These are phyloP conservation scores for Trichonephila inaurata DNA, from an alignment of 1,140 invertebrate genomes.

Conservation along the genomic window DNA sequence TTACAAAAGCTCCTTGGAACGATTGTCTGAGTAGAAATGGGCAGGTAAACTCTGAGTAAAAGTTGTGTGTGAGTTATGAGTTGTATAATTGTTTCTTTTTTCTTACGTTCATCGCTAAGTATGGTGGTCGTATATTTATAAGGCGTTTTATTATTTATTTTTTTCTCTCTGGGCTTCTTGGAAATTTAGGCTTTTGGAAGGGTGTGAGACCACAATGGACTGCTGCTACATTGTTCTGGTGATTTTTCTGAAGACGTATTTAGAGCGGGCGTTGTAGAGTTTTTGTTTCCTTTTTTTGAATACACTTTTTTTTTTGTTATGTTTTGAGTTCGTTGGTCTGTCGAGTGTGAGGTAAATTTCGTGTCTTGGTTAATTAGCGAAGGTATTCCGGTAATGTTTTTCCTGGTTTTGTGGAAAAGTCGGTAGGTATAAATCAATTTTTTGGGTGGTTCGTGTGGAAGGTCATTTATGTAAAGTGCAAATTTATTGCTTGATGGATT, in stretches of 20 bases:
- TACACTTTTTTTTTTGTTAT: not conserved
- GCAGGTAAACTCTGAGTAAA: not conserved
- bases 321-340: not conserved
- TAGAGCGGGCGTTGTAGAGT: slow-evolving; percentile 29
- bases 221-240: not conserved
- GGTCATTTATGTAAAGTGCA: not conserved
- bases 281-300: not conserved
- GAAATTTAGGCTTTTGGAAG: slow-evolving; percentile 20
- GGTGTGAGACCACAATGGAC: slow-evolving; percentile 1
- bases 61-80: slow-evolving; percentile 35
- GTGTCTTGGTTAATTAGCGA: not conserved
- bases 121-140: slow-evolving; percentile 11
- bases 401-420: not conserved
- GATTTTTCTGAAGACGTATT: slow-evolving; percentile 44
- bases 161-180: not conserved
- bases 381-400: not conserved
- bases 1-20: not conserved
- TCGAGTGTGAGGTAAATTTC: not conserved
- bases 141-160: not conserved
- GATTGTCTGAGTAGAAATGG: not conserved
- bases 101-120: not conserved
- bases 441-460: not conserved
- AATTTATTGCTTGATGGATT: no score
- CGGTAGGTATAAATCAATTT: not conserved
- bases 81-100: slow-evolving; percentile 58